Percentiles rank a stretch among this genome's conserved stretches.
These are phyloP conservation scores for Rotaria magnacalcarata DNA, from an alignment of 2,888 invertebrate species.

Conservation along the genomic window DNA sequence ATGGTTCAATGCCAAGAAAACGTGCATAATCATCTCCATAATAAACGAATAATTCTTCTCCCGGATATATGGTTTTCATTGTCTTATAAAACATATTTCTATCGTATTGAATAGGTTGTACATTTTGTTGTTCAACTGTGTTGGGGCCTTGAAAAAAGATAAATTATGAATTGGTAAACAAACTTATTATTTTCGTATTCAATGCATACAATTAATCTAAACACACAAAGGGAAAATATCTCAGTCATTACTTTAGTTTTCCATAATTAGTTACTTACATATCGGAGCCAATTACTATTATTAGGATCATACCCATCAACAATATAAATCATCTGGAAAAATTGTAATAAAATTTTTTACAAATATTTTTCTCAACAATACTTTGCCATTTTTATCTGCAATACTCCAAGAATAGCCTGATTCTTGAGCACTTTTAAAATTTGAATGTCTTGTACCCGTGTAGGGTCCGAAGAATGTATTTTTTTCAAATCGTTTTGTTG, in stretches of 20 bases:
- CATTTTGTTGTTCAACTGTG: background rate
- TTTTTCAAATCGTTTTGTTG: background rate
- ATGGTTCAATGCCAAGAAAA: background rate
- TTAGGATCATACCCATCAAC: background rate
- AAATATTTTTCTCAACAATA: background rate
- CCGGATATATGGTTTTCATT: background rate
- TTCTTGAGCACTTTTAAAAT: constrained; percentile 20
- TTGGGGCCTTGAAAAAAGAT: background rate
- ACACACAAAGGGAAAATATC: background rate
- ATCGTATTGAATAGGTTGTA: constrained; percentile 33
- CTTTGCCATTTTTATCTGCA: background rate
- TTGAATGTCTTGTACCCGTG: background rate
- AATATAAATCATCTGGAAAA: background rate
- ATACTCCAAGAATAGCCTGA: constrained; percentile 34
- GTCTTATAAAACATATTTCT: constrained; percentile 33
- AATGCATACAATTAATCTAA: constrained; percentile 13
- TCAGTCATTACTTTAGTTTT: background rate
- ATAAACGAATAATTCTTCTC: constrained; percentile 33
- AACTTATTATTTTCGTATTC: too few species aligned
- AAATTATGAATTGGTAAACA: too few species aligned
- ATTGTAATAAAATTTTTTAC: background rate
- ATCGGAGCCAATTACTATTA: constrained; percentile 22
- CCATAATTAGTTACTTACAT: background rate
- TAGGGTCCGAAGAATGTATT: constrained; percentile 20
- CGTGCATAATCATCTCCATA: constrained; percentile 36